Conservation (phyloP, 2,113 vertebrate species). For the Dromaius novaehollandiae region DNA sequence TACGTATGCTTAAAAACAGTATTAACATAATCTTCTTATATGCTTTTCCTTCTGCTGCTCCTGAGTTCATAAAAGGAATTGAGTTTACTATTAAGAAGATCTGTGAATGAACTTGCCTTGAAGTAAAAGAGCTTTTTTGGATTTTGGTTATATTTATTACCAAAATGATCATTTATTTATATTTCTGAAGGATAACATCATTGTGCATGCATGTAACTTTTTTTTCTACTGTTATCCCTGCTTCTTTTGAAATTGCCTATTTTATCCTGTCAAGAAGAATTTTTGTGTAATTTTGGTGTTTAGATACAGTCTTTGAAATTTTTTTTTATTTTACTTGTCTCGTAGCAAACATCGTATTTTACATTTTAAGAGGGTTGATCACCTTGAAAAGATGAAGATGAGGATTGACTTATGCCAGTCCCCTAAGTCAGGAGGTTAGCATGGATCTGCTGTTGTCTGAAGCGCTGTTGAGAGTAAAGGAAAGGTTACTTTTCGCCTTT, state of each 20-base stretch:
- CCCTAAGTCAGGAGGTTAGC: too few relatives aligned
- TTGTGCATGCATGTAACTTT: neutral
- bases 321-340: neutral
- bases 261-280: neutral
- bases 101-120: slow-evolving; percentile 19
- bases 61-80: neutral
- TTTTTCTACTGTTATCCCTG: accelerated
- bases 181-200: neutral
- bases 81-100: neutral
- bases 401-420: neutral
- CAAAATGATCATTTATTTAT: slow-evolving; percentile 4
- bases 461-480: too few relatives aligned
- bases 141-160: neutral
- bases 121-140: neutral
- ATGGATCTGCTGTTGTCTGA: neutral
- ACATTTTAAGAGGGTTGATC: neutral
- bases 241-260: neutral
- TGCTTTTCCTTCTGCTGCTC: slow-evolving; percentile 49
- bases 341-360: neutral
- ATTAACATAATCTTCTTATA: slow-evolving; percentile 62
- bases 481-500: neutral
- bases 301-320: neutral
- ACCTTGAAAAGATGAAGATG: neutral
- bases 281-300: neutral
- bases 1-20: slow-evolving; percentile 70